Evolutionary conservation across 1,140 invertebrate species (phyloP), one percentile per base, ranked within the genome.

Genomic region (Panagrolaimus sp.): DNA sequence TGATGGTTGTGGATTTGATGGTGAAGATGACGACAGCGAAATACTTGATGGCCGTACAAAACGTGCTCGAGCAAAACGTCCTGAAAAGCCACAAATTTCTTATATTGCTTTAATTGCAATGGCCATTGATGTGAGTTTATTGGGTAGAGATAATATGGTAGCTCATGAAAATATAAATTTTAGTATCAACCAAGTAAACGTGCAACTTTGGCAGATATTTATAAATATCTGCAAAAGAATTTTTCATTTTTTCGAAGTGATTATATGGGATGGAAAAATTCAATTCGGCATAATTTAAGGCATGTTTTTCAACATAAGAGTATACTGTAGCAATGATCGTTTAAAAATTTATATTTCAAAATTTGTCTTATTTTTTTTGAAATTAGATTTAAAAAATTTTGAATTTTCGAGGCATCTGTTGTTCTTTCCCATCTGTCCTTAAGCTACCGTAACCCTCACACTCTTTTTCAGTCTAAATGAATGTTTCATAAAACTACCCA

Each of bases 181-280:
- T 27, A 57, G 51, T 43, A 31, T 27, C 51, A 57, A 57, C 20
- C 62, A 63, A 42, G 16, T 9, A 63, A 63, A 43, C 27, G 38
- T 9, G 62, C 62, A 16, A 63, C 62, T 42, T 27, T 63, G 14
- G 62, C 62, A 14, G 62, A 63, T 11, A 63, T 63, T 38, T 63
- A 63, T 27, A 63, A 63, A 43, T 63, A 63, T 43, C 42, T 63
- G 9, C 42, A 42, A 9, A 9, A 63, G 38, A 31, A 63, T 43
- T 94, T 92, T 78, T 88, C 91, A 0, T 98, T 96, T 84, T 98
- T 97, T 84, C 88, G 93, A 0, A 93, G 93, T 13, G 86, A 90
- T 0, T 97, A 97, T 78, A 91, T 93, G 82, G 94, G 93, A 14
- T 98, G 95, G 95, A 97, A 97, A 84, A 98, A 98, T 83, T 96